A percentile compares a stretch with the other conserved stretches of the same genome.
These are phyloP conservation scores for Phalera bucephala DNA, from an alignment of 2,888 invertebrate genomes.

Conservation along the genomic window DNA sequence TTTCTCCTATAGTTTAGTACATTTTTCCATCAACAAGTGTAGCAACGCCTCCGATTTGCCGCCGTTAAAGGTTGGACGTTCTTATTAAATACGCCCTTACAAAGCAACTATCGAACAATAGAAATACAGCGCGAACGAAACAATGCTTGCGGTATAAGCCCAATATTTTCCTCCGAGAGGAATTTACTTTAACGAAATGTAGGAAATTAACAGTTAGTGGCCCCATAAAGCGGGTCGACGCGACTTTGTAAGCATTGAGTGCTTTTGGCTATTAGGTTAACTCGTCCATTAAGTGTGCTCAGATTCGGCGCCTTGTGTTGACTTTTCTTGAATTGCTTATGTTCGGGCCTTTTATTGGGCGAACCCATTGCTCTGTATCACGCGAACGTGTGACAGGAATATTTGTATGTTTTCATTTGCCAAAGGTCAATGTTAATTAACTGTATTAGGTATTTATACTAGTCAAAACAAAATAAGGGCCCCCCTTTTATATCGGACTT, in stretches of 20 bases:
- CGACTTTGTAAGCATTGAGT: constrained; percentile 81
- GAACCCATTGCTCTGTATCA: constrained; percentile 30
- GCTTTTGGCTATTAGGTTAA: constrained; percentile 81
- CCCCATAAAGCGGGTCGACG: constrained; percentile 68
- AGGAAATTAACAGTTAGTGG: constrained; percentile 79
- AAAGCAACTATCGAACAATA: constrained; percentile 48
- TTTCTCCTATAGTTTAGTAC: too few species aligned
- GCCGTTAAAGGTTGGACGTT: constrained; percentile 3
- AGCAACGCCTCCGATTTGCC: neutral
- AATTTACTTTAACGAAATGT: constrained; percentile 70
- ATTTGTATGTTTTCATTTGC: constrained; percentile 15
- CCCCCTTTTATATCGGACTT: too few species aligned
- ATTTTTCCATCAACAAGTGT: neutral
- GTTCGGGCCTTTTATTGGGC: constrained; percentile 36
- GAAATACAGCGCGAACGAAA: constrained; percentile 50
- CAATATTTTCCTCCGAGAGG: constrained; percentile 69
- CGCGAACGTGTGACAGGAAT: constrained; percentile 27
- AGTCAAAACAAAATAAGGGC: too few species aligned
- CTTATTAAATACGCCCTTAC: constrained; percentile 48
- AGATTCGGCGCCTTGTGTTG: constrained; percentile 63
- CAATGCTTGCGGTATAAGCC: constrained; percentile 46
- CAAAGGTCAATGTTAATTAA: neutral
- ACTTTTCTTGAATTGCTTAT: constrained; percentile 56
- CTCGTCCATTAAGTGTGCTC: constrained; percentile 72
- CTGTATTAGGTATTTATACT: too few species aligned